A percentile compares a stretch with the other conserved stretches of the same genome.
Evolutionary conservation across 2,888 invertebrate species (phyloP).

Genomic region (Pyrrhosoma nymphula): DNA sequence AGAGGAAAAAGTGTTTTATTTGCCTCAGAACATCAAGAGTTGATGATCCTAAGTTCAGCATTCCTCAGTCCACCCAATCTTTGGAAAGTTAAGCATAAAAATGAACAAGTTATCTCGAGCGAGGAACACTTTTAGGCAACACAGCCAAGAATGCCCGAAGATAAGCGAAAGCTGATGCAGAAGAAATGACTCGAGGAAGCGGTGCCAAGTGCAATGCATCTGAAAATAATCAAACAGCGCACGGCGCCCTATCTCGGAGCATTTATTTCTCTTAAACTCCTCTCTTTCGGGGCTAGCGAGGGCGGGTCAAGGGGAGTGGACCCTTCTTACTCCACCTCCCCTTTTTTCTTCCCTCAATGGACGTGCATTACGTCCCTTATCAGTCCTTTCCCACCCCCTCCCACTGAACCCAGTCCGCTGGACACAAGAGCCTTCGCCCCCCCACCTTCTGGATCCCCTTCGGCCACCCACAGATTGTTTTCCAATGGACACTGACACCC

Average conservation of each 20-base stretch:
- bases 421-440: not conserved
- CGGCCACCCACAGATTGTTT: constrained; percentile 20
- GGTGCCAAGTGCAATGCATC: constrained; percentile 2
- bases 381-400: not conserved
- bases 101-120: not conserved
- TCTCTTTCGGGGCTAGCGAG: not conserved
- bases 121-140: not conserved
- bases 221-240: constrained; percentile 4
- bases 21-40: not conserved
- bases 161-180: not conserved
- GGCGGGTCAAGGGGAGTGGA: not conserved
- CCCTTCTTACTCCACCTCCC: not conserved
- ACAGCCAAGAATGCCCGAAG: not conserved
- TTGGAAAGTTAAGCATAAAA: not conserved
- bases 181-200: not conserved
- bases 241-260: not conserved
- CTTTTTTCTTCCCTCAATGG: not conserved
- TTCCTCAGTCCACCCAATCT: not conserved
- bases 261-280: constrained; percentile 18
- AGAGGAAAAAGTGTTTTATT: not conserved
- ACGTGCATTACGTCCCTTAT: constrained; percentile 28
- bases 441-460: not conserved
- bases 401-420: not conserved
- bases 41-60: not conserved
- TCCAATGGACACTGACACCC: constrained; percentile 20